A percentile compares a stretch with the other conserved stretches of the same genome.
Evolutionary conservation across 2,888 invertebrate species (phyloP).

Genomic region (Drosophila mimica): DNA sequence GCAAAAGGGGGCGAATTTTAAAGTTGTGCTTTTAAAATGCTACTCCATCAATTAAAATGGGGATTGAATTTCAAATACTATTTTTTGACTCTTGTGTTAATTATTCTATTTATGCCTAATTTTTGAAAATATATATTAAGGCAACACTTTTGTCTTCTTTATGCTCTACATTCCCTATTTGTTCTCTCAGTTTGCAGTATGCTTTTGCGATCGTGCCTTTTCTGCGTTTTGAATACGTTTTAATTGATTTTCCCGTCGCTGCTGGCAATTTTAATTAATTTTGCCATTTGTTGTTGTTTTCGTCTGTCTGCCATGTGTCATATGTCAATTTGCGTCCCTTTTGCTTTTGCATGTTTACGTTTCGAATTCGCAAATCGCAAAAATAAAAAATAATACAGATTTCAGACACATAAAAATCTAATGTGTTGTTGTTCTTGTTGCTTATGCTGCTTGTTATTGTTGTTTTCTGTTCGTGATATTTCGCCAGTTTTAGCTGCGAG

Average conservation of each 20-base stretch:
- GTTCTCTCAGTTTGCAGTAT: not conserved
- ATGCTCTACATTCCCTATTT: not conserved
- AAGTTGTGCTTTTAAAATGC: constrained; percentile 1
- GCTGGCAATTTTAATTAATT: constrained; percentile 54
- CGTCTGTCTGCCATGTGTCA: constrained; percentile 20
- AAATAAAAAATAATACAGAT: constrained; percentile 21
- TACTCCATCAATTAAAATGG: not conserved
- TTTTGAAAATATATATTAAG: not conserved
- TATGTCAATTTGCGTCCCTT: constrained; percentile 35
- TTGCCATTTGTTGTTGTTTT: constrained; percentile 18
- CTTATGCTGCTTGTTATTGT: constrained; percentile 9
- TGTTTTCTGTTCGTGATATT: constrained; percentile 66
- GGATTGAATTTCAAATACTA: not conserved
- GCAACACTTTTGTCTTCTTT: not conserved
- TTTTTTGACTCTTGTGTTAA: not conserved
- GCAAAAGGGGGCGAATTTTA: not conserved
- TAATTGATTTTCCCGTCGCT: constrained; percentile 48
- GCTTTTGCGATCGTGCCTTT: not conserved
- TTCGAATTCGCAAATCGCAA: constrained; percentile 31
- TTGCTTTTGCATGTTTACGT: constrained; percentile 51
- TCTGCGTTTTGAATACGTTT: constrained; percentile 24
- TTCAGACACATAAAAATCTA: constrained; percentile 11
- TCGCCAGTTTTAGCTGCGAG: constrained; percentile 49
- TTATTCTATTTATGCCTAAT: not conserved
- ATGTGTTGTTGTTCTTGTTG: constrained; percentile 27